Evolutionary conservation across 2,888 invertebrate species (phyloP), one percentile per base, ranked within the genome.

Genomic region (Sthenelais limicola): DNA sequence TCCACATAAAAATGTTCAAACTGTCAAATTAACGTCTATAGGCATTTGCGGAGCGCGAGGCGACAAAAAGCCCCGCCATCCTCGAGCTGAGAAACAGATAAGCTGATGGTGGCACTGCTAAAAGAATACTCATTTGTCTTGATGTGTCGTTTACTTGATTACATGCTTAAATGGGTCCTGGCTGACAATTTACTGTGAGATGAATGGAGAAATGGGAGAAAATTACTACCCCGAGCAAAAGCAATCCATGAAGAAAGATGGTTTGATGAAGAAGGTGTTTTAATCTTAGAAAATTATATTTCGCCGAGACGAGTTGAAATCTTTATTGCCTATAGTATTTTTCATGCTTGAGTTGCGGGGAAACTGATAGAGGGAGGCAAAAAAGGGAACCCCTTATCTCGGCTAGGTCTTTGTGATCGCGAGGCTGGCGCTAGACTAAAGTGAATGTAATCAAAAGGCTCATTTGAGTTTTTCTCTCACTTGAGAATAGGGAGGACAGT

Each of bases 261-360:
- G 18, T 35, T 21, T 62, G 62, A 62, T 62, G 62, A 62, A 62
- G 62, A 62, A 35, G 62, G 62, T 62, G 62, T 35, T 62, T 62
- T 62, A 62, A 62, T 62, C 38, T 35, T 21, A 43, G 21, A n/a
- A 62, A 62, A 62, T 62, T 62, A 62, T 62, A 62, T 62, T 62
- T 38, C 62, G 35, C 62, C 9, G 62, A 62, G 62, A 62, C 35
- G 62, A 38, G 62, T 38, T 62, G 62, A 62, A 35, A 62, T 62
- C 62, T 62, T 62, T 62, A 62, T 62, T 62, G 62, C 62, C 62
- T 62, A 62, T 62, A 62, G 62, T 62, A 62, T 62, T 62, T 62
- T 62, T 62, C 62, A 62, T 43, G 26, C 62, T 26, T 62, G 38
- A 38, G 38, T 62, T 24, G 33, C 24, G 38, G 62, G 38, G 35